Percentiles rank a stretch among this genome's conserved stretches.
These are phyloP conservation scores for Zapus hudsonius DNA, from an alignment of 2,113 vertebrate species.

Conservation along the genomic window DNA sequence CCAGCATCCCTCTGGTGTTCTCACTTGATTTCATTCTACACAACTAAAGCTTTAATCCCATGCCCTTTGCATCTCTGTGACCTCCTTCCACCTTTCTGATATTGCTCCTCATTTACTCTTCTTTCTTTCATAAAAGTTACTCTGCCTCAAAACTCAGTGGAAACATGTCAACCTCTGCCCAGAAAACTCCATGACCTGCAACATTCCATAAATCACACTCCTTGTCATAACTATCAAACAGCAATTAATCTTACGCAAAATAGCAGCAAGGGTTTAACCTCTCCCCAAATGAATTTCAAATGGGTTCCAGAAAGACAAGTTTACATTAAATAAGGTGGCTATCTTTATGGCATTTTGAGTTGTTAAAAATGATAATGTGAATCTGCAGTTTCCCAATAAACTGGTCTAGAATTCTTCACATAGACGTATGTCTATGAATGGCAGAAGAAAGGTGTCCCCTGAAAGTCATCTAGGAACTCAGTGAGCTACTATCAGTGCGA, in stretches of 20 bases:
- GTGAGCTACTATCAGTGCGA: not conserved
- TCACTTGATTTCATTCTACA: not conserved
- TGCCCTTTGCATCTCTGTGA: not conserved
- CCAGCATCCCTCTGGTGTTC: not conserved
- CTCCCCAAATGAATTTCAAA: not conserved
- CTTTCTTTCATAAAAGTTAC: not conserved
- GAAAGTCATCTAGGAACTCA: not conserved
- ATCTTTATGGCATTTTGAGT: not conserved
- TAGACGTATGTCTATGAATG: not conserved
- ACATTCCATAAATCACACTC: not conserved
- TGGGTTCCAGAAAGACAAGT: not conserved
- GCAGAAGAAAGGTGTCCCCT: not conserved
- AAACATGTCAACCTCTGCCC: not conserved
- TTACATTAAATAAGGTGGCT: not conserved
- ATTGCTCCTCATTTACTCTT: constrained; percentile 43
- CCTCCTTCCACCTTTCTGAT: not conserved
- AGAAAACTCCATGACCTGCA: not conserved
- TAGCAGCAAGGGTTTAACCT: not conserved
- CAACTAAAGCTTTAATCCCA: not conserved
- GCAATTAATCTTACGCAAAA: not conserved
- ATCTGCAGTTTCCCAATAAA: not conserved
- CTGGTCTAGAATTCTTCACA: not conserved
- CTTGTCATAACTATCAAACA: not conserved
- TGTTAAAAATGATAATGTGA: not conserved
- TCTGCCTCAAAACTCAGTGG: constrained; percentile 20